Percentiles rank a stretch among this genome's conserved stretches.
phyloP scores from a whole-genome alignment of 2,797 vertebrate species.

The Microctenopoma stevenorrisi region DNA sequence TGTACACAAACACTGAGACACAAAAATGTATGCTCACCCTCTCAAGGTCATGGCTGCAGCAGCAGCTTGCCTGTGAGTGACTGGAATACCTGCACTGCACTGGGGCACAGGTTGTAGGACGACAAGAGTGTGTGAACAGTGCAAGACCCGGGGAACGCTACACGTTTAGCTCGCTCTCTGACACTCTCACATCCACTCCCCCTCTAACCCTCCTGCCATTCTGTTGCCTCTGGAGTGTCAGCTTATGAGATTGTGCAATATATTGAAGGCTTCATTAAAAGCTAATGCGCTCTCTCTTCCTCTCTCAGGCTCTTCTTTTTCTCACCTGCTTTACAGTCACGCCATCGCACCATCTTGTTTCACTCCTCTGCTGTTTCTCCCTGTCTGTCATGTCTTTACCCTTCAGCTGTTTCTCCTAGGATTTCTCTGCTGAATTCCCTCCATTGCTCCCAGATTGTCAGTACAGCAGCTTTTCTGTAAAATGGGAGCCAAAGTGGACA shows the following conservation, averaged over 20 bases:
- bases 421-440: not conserved
- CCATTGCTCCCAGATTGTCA: not conserved
- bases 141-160: constrained; percentile 6
- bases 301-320: not conserved
- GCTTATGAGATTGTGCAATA: constrained; percentile 35
- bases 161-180: constrained; percentile 6
- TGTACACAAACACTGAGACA: not conserved
- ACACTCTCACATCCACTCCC: not conserved
- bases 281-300: constrained; percentile 5
- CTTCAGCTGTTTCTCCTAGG: not conserved
- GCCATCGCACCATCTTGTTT: not conserved
- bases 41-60: constrained; percentile 3
- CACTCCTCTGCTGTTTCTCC: not conserved
- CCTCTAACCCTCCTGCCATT: constrained; percentile 2
- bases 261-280: constrained; percentile 54
- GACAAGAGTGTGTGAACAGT: constrained; percentile 5
- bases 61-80: constrained; percentile 2
- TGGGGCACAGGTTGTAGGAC: constrained; percentile 15
- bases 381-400: not conserved
- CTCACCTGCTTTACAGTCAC: constrained; percentile 15
- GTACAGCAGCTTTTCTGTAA: not conserved
- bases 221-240: constrained; percentile 39
- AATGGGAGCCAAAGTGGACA: not conserved
- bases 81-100: constrained; percentile 32
- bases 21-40: not conserved